Conservation (phyloP, 64 coral and sea anemone genomes). For the Montipora cactus region DNA sequence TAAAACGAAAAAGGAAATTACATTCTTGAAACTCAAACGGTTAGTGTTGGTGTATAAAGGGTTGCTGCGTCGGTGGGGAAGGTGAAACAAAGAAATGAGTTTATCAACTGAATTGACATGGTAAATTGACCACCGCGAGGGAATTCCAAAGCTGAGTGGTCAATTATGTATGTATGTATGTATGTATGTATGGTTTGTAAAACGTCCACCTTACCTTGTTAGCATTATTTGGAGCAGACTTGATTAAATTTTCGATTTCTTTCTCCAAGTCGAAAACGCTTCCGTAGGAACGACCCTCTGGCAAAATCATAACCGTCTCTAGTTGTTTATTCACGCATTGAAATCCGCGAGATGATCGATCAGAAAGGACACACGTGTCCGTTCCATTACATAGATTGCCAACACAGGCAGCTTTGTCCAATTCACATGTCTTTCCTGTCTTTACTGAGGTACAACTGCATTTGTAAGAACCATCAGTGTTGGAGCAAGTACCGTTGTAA, state of each 20-base stretch:
- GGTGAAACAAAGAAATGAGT: too few species aligned
- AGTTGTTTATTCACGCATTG: constrained; percentile 36
- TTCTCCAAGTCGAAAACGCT: constrained; percentile 51
- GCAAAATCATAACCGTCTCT: constrained; percentile 14
- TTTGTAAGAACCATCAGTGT: constrained; percentile 47
- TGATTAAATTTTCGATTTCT: constrained; percentile 37
- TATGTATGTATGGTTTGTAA: background rate
- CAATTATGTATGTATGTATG: too few species aligned
- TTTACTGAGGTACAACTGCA: constrained; percentile 15
- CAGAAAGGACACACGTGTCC: constrained; percentile 45
- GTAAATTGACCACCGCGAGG: too few species aligned
- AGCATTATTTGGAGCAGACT: constrained; percentile 55
- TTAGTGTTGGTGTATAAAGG: too few species aligned
- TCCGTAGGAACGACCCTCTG: background rate
- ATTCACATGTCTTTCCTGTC: constrained; percentile 66
- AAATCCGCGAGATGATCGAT: constrained; percentile 7
- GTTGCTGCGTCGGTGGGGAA: too few species aligned
- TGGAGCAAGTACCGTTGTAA: constrained; percentile 56
- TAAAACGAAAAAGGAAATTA: background rate
- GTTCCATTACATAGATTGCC: constrained; percentile 23
- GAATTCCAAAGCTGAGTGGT: too few species aligned
- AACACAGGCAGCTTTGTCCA: constrained; percentile 34
- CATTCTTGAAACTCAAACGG: too few species aligned
- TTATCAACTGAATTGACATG: too few species aligned
- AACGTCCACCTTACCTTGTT: background rate